phyloP scores from a whole-genome alignment of 2,113 vertebrate genomes.

The Psittacara wagleri region DNA sequence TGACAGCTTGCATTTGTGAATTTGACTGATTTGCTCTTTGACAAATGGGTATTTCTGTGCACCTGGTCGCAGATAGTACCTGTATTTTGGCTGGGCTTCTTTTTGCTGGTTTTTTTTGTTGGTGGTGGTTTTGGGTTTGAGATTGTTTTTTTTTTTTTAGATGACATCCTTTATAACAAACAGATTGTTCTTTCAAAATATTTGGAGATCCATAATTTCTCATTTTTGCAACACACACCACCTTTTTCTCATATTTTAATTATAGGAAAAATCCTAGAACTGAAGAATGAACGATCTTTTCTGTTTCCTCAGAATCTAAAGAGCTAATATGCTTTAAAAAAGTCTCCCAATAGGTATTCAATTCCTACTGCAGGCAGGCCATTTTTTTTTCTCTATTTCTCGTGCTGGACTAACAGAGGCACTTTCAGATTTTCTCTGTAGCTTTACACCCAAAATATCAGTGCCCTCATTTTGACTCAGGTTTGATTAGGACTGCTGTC shows the following conservation, averaged over 20 bases:
- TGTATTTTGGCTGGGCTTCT: background rate
- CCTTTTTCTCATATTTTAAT: background rate
- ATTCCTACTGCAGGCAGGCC: background rate
- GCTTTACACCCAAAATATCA: background rate
- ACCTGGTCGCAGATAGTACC: background rate
- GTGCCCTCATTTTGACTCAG: constrained; percentile 24
- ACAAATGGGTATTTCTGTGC: background rate
- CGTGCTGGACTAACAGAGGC: background rate
- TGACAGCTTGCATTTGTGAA: background rate
- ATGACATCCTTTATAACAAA: background rate
- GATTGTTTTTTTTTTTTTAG: background rate
- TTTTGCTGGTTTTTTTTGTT: background rate
- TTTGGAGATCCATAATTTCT: background rate
- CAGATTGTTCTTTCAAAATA: background rate
- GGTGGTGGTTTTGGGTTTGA: too few species aligned
- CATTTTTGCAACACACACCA: accelerated
- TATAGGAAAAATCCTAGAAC: background rate
- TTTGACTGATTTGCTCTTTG: background rate
- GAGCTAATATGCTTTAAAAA: background rate
- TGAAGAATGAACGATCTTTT: background rate
- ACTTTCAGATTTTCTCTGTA: constrained; percentile 6
- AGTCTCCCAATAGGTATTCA: background rate
- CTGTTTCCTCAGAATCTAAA: background rate
- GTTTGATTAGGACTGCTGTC: constrained; percentile 25
- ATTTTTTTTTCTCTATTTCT: background rate